A percentile compares a stretch with the other conserved stretches of the same genome.
Evolutionary conservation across 1,140 invertebrate species (phyloP).

Genomic region (Aphidius gifuensis): DNA sequence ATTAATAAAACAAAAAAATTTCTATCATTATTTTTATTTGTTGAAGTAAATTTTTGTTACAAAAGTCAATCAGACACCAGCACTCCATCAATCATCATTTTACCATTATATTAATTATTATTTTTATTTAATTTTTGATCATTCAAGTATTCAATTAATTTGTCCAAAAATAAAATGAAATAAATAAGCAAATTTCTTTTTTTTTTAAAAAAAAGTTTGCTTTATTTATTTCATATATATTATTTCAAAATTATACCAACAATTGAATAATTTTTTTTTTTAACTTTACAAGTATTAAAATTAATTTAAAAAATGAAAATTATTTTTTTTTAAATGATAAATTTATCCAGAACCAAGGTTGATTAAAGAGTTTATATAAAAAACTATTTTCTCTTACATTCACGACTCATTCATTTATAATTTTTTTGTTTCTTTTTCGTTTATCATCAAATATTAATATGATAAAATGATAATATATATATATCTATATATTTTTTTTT

Average conservation of each 20-base stretch:
- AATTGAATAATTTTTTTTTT: conserved; percentile 10
- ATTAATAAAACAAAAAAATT: conserved; percentile 1
- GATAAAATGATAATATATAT: conserved; percentile 32
- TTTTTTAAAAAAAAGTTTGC: too few species aligned
- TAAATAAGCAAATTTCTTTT: too few species aligned
- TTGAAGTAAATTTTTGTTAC: conserved; percentile 37
- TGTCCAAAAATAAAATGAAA: too few species aligned
- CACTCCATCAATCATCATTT: conserved; percentile 22
- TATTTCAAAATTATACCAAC: conserved; percentile 22
- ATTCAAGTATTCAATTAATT: too few species aligned
- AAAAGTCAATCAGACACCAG: conserved; percentile 34
- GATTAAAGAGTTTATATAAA: conserved; percentile 24
- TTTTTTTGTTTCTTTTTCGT: conserved; percentile 15
- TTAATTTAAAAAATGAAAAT: background rate
- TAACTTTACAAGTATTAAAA: conserved; percentile 18
- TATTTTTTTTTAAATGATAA: background rate
- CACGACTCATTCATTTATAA: conserved; percentile 25
- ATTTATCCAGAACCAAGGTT: conserved; percentile 25
- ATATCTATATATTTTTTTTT: background rate
- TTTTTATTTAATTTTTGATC: too few species aligned
- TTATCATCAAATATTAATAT: conserved; percentile 24
- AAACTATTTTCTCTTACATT: conserved; percentile 34
- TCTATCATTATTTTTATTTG: conserved; percentile 37
- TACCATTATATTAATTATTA: too few species aligned
- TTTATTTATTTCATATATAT: conserved; percentile 1